Base-by-base conservation (phyloP, 2,888 invertebrate genomes). In the Apomyelois bistriatella region DNA sequence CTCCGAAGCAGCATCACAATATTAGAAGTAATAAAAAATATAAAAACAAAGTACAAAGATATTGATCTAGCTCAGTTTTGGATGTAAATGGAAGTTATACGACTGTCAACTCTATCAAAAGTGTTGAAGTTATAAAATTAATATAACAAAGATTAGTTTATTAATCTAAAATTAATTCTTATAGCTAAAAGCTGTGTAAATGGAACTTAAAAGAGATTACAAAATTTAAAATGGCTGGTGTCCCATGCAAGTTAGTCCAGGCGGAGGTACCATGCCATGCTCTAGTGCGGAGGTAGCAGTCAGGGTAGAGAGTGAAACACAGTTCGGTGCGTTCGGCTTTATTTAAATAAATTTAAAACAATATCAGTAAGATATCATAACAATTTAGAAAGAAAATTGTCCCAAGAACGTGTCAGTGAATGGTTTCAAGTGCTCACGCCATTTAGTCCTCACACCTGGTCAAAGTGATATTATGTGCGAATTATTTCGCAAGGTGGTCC, bases 1-100 rank as follows among this genome's bases (percentile, higher is more conserved):
- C 82, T 89, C 89, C 89, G 80, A 87, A 88, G 90, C 90, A 88
- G 90, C 90, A 86, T 86, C 79, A 77, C 84, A 82, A 84, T 82
- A 86, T 85, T 82, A 87, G 76, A 86, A 76, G 32, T 76, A 76
- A 74, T 78, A 77, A 70, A 76, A 82, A 84, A 78, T 77, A 75
- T 64, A 72, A 81, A 78, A 73, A 73, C 69, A 65, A 65, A 75
- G 42, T 22, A 22, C 22, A 52, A 10, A 52, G 43, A 52, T 43
- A 43, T 52, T 36, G n/a, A 72, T 48, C 59, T 53, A 70, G 57
- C 62, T 56, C 54, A 54, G 62, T 13, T 60, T 58, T 58, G 46
- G 46, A 16, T 56, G 53, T 28, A 61, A 56, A 32, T 51, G 22
- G 22, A 22, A 22, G 22, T 22, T 22, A 22, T 3, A 22, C 22